phyloP scores from a whole-genome alignment of 1,140 invertebrate genomes.

The Wasmannia auropunctata region DNA sequence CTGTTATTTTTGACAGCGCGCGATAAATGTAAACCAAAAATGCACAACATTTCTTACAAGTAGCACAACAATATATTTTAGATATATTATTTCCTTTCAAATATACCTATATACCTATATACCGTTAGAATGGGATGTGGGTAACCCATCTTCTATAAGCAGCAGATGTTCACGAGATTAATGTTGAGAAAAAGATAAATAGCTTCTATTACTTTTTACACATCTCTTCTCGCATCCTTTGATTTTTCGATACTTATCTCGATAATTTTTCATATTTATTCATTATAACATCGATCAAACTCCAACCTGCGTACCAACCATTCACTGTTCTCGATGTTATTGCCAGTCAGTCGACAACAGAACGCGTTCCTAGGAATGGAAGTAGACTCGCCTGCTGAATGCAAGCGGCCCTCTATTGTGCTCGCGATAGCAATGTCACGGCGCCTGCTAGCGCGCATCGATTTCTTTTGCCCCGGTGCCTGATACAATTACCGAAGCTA shows the following conservation, averaged over 20 bases:
- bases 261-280: constrained; percentile 50
- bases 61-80: not conserved
- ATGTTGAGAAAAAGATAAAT: not conserved
- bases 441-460: constrained; percentile 24
- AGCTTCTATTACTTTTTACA: not conserved
- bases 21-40: constrained; percentile 1
- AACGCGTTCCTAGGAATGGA: constrained; percentile 35
- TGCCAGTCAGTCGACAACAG: constrained; percentile 13
- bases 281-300: constrained; percentile 20
- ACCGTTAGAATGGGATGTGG: not conserved
- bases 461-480: constrained; percentile 50
- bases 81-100: not conserved
- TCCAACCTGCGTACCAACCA: not conserved
- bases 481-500: constrained; percentile 70
- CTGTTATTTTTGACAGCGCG: not conserved
- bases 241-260: constrained; percentile 2
- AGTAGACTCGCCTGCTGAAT: constrained; percentile 9
- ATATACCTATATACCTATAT: too few relatives aligned
- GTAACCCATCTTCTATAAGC: not conserved
- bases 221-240: not conserved
- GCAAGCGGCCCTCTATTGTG: constrained; percentile 30
- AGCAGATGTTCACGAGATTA: not conserved
- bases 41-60: not conserved
- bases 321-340: constrained; percentile 10
- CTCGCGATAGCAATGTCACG: constrained; percentile 32